Evolutionary conservation across 2,888 invertebrate genomes (phyloP).

Genomic region (Esperia sulphurella): DNA sequence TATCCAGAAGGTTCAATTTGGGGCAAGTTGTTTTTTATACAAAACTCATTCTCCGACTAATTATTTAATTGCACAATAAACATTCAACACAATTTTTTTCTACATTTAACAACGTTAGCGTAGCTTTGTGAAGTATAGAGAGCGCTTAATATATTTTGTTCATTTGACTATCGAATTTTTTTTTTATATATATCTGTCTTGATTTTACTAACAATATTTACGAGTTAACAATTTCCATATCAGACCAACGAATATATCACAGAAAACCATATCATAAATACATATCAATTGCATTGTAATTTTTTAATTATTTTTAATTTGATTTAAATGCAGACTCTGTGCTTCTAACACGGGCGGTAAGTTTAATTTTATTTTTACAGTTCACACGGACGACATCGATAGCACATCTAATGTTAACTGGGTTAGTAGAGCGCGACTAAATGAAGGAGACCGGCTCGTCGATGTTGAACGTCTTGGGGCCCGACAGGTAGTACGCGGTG

Average conservation of each 20-base stretch:
- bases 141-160: no score
- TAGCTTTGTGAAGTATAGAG: no score
- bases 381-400: not conserved
- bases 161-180: no score
- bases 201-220: not conserved
- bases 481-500: slow-evolving; percentile 51
- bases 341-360: not conserved
- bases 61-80: slow-evolving; percentile 2
- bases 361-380: not conserved
- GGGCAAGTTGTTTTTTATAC: no score
- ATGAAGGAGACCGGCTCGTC: slow-evolving; percentile 69
- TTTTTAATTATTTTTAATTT: not conserved
- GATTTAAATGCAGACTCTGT: not conserved
- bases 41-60: not conserved
- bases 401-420: not conserved
- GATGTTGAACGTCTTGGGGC: slow-evolving; percentile 77
- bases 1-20: no score
- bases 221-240: slow-evolving; percentile 1
- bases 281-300: not conserved
- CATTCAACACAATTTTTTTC: not conserved
- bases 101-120: no score
- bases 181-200: not conserved
- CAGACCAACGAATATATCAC: slow-evolving; percentile 27
- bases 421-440: slow-evolving; percentile 13
- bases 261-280: slow-evolving; percentile 10